Percentiles rank a stretch among this genome's conserved stretches.
Conservation (phyloP, 2,113 vertebrate genomes). For the Catharus bicknelli region DNA sequence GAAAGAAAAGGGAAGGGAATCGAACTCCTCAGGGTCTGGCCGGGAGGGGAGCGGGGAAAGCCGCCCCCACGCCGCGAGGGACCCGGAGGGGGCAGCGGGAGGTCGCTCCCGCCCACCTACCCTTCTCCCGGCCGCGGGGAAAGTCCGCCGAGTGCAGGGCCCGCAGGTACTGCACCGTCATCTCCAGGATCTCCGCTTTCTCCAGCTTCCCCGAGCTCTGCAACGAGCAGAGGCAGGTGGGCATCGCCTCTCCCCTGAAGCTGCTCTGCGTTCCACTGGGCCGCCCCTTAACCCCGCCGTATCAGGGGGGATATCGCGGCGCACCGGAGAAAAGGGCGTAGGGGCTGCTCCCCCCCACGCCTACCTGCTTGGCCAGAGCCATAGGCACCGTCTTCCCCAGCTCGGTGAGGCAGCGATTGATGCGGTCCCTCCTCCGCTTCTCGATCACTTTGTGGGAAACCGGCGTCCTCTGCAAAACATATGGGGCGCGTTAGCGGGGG, state of each 20-base stretch:
- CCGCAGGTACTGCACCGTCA: slow-evolving; percentile 96
- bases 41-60: neutral
- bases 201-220: slow-evolving; percentile 97
- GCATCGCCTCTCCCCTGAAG: neutral
- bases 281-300: neutral
- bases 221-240: neutral
- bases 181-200: slow-evolving; percentile 97
- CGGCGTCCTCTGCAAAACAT: slow-evolving; percentile 84
- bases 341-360: neutral
- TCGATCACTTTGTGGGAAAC: slow-evolving; percentile 98
- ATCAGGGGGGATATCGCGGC: neutral
- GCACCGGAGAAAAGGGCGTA: neutral
- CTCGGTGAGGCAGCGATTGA: slow-evolving; percentile 94
- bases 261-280: neutral
- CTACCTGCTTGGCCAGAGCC: slow-evolving; percentile 96
- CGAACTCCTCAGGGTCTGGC: neutral
- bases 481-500: neutral
- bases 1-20: neutral
- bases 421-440: slow-evolving; percentile 92
- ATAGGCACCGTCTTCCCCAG: slow-evolving; percentile 95
- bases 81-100: neutral
- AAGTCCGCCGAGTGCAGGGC: slow-evolving; percentile 94
- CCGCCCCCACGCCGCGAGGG: neutral
- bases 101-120: slow-evolving; percentile 63
- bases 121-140: slow-evolving; percentile 93